Evolutionary conservation across 2,797 vertebrate species (phyloP), one percentile per base, ranked within the genome.

Genomic region (Pangasius djambal): DNA sequence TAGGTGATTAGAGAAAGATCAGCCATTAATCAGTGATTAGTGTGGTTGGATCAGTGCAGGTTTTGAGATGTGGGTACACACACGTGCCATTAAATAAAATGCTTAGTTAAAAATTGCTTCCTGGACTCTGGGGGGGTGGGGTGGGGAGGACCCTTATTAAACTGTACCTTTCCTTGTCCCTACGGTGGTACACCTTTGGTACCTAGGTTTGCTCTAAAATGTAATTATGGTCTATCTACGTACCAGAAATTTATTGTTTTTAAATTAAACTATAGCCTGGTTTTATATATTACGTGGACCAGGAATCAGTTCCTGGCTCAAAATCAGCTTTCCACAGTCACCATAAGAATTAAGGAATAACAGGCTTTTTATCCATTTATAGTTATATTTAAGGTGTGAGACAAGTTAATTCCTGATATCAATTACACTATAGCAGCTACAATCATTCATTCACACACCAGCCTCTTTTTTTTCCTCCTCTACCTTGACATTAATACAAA

Each of bases 191-290:
- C 9, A 25, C 15, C 13, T 16, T 16, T 78, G 48, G 44, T n/a
- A 78, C 44, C 15, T 65, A 79, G 34, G 20, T 22, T 81, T 81
- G 37, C 78, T 81, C 31, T 22, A 63, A 83, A 83, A 83, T 5
- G 2, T 3, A 15, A 63, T 28, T 63, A 63, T 1, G 8, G 15
- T 50, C 16, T 3, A 75, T 57, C 52, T 37, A 37, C 59, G 0
- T 13, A 40, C 12, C 34, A 61, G 1, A 28, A 40, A 61, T 6
- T 5, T 12, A 4, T 16, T 48, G 7, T 48, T 48, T 48, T 48
- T 8, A 8, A 48, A 48, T 48, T 48, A 48, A 48, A 48, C 44
- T 48, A 48, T 48, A 48, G 7, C 44, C 6, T 44, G 44, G 44
- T 44, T 44, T 44, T 44, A 44, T 44, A 44, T 44, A 44, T 44